A percentile compares a stretch with the other conserved stretches of the same genome.
Evolutionary conservation across 2,888 invertebrate genomes (phyloP).

Genomic region (Stenurella melanura): DNA sequence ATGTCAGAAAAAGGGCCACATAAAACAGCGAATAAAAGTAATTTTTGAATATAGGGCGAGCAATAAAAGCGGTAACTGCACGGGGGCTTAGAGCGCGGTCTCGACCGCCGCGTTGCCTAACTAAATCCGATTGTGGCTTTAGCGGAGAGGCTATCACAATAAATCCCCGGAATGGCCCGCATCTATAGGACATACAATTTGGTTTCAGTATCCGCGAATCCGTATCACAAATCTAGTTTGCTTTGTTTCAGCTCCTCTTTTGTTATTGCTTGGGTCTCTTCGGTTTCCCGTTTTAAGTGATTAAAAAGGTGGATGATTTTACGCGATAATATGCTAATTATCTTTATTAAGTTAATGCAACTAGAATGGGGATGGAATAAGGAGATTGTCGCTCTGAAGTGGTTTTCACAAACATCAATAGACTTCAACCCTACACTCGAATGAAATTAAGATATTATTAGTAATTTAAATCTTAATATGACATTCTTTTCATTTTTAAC

Average conservation of each 20-base stretch:
- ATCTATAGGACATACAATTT: slow-evolving; percentile 68
- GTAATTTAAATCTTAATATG: too few relatives aligned
- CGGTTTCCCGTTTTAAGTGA: slow-evolving; percentile 25
- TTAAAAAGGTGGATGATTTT: slow-evolving; percentile 26
- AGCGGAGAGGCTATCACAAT: slow-evolving; percentile 70
- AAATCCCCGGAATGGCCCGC: slow-evolving; percentile 70
- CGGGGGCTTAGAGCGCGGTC: slow-evolving; percentile 54
- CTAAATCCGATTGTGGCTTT: slow-evolving; percentile 71
- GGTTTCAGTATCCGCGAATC: slow-evolving; percentile 66
- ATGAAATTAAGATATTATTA: too few relatives aligned
- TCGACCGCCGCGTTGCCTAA: slow-evolving; percentile 54
- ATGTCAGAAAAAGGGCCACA: slow-evolving; percentile 51
- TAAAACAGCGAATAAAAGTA: slow-evolving; percentile 60
- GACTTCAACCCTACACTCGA: too few relatives aligned
- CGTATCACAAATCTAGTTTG: slow-evolving; percentile 67
- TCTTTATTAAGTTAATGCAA: neutral
- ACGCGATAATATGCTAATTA: slow-evolving; percentile 7
- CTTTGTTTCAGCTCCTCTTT: slow-evolving; percentile 54
- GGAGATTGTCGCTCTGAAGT: neutral
- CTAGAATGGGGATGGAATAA: neutral
- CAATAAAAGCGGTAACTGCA: slow-evolving; percentile 65
- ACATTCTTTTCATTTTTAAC: too few relatives aligned
- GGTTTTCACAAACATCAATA: too few relatives aligned
- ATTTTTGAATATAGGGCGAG: slow-evolving; percentile 64
- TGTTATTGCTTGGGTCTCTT: slow-evolving; percentile 48